Evolutionary conservation across 2,888 invertebrate genomes (phyloP).

Genomic region (Agrotis exclamationis): DNA sequence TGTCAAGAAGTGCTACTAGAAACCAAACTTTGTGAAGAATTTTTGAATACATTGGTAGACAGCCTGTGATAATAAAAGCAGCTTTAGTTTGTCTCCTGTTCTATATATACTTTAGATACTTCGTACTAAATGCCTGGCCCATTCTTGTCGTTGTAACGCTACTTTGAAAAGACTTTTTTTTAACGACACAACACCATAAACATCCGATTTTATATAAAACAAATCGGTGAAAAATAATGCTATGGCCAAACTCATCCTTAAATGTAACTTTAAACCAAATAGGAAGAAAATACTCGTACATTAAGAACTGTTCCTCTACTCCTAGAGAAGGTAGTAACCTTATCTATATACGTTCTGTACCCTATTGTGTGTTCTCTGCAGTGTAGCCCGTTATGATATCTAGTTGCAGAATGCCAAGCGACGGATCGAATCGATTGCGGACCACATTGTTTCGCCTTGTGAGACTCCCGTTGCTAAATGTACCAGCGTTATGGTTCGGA

Average conservation of each 20-base stretch:
- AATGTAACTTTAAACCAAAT: not conserved
- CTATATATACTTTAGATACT: too few relatives aligned
- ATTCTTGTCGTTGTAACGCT: too few relatives aligned
- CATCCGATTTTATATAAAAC: not conserved
- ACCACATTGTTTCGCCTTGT: conserved; percentile 39
- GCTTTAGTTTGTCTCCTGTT: too few relatives aligned
- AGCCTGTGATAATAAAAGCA: too few relatives aligned
- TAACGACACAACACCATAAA: too few relatives aligned
- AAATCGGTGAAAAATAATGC: too few relatives aligned
- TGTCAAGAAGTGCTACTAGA: too few relatives aligned
- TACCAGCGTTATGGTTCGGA: conserved; percentile 7
- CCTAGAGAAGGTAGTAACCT: conserved; percentile 11
- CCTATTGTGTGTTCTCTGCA: conserved; percentile 31
- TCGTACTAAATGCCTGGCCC: too few relatives aligned
- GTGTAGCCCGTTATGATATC: conserved; percentile 40
- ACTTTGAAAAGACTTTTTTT: too few relatives aligned
- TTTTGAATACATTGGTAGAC: too few relatives aligned
- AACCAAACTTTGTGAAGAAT: too few relatives aligned
- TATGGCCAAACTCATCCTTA: not conserved
- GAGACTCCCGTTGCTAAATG: conserved; percentile 11
- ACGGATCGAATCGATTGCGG: conserved; percentile 38
- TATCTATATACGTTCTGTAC: conserved; percentile 18
- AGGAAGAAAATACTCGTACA: not conserved
- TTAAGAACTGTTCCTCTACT: not conserved
- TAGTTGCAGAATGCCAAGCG: conserved; percentile 35